Conservation (phyloP, 2,797 vertebrate genomes). For the Salmo trutta region DNA sequence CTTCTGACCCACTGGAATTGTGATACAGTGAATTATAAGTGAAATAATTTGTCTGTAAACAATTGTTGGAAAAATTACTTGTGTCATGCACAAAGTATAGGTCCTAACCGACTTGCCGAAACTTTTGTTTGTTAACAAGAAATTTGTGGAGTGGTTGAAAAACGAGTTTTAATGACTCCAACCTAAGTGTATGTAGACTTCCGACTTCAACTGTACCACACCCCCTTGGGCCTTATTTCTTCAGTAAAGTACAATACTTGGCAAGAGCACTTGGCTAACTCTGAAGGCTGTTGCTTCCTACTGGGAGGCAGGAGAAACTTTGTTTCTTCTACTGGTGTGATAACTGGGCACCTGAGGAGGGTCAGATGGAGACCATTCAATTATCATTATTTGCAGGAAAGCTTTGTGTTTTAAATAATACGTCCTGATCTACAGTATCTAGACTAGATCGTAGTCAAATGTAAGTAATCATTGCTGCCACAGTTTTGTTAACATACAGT, state of each 20-base stretch:
- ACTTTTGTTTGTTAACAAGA: no score
- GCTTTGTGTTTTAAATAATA: neutral
- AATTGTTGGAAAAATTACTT: no score
- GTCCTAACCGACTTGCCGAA: no score
- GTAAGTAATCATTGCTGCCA: neutral
- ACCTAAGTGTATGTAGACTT: no score
- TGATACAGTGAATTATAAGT: no score
- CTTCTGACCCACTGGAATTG: no score
- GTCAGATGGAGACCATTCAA: slow-evolving; percentile 15
- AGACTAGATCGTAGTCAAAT: neutral
- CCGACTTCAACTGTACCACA: no score
- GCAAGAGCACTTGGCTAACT: neutral
- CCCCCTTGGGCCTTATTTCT: neutral
- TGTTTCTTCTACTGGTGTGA: slow-evolving; percentile 5
- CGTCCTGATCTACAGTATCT: neutral
- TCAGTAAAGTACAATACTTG: slow-evolving; percentile 6
- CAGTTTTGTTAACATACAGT: neutral
- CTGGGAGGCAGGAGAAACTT: neutral
- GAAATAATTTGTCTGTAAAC: no score
- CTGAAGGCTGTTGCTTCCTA: neutral
- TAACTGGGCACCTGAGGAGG: neutral
- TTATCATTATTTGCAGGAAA: neutral
- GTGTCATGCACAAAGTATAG: no score
- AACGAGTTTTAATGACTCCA: no score
- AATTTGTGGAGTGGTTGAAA: no score